Evolutionary conservation across 2,113 vertebrate species (phyloP), one percentile per base, ranked within the genome.

Genomic region (Emydura subglobosa): DNA sequence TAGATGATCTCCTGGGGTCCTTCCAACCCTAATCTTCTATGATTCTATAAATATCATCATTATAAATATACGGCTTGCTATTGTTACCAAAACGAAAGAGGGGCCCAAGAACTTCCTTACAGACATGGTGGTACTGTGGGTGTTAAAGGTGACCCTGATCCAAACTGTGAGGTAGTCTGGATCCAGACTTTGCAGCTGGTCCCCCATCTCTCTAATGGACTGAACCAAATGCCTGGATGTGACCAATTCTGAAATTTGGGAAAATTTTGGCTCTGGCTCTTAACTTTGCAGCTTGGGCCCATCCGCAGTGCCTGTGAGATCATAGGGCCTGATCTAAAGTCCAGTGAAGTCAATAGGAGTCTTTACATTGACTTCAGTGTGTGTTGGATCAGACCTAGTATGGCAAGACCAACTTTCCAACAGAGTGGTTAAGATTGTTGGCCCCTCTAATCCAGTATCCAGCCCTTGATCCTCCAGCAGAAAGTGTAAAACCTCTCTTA

Each of bases 271-370:
- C 5, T 59, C 39, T 82, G 81, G 16, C 81, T 83, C 9, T 47
- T 6, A 47, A 78, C 25, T 78, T 34, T 59, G 81, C 39, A 57
- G 25, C 10, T 16, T n/a, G 19, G 51, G 76, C 42, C 29, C 16
- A 24, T 61, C 82, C 61, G 27, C 22, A 5, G 11, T 47, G 76
- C 47, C 31, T 0, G 0, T 0, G 1, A 24, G 0, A 4, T 2
- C 34, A 72, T 39, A 53, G 82, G 31, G 34, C 34, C 79, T 65
- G 34, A 78, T 85, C 51, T 88, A 78, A 53, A 51, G 1, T 88
- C 42, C 86, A 2, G 2, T 55, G 25, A 50, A 74, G 42, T 79
- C 76, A 39, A 2, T 85, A 55, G 34, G 74, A 72, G 10, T 59
- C 0, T 1, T 76, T 85, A 79, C 0, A 14, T 90, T 68, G 11